Conservation (phyloP, 1,140 invertebrate genomes). For the Zaprionus davidi region DNA sequence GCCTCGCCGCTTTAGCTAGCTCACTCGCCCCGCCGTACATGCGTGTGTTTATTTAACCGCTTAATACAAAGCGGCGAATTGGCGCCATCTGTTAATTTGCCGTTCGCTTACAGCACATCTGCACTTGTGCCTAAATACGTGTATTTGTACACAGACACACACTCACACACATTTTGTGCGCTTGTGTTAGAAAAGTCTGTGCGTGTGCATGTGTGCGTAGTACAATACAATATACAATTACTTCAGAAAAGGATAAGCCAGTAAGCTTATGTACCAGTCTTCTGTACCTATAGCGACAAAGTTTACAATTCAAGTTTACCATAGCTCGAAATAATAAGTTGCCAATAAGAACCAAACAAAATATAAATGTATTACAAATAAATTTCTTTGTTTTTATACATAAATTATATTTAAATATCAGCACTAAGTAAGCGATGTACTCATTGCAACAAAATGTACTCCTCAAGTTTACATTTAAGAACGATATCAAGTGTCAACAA, state of each 20-base stretch:
- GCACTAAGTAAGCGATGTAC: background rate
- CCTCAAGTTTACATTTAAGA: background rate
- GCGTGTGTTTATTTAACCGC: constrained; percentile 73
- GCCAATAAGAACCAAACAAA: background rate
- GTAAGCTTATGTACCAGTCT: background rate
- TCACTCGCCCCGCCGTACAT: constrained; percentile 19
- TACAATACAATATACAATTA: background rate
- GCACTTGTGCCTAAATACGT: constrained; percentile 20
- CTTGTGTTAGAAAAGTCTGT: background rate
- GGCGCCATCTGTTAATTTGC: constrained; percentile 76
- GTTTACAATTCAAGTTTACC: background rate
- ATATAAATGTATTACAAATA: background rate
- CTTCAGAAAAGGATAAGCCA: background rate
- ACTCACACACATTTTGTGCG: background rate
- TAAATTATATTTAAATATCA: too few species aligned
- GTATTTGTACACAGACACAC: constrained; percentile 28
- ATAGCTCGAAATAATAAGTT: background rate
- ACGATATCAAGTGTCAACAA: too few species aligned
- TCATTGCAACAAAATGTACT: background rate
- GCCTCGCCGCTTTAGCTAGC: background rate
- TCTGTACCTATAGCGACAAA: background rate
- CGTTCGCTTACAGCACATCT: constrained; percentile 59
- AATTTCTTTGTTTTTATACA: too few species aligned
- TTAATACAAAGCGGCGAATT: constrained; percentile 62
- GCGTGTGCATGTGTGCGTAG: background rate